These are phyloP conservation scores for Nanorana parkeri DNA, from an alignment of 2,113 vertebrate species.

Conservation along the genomic window DNA sequence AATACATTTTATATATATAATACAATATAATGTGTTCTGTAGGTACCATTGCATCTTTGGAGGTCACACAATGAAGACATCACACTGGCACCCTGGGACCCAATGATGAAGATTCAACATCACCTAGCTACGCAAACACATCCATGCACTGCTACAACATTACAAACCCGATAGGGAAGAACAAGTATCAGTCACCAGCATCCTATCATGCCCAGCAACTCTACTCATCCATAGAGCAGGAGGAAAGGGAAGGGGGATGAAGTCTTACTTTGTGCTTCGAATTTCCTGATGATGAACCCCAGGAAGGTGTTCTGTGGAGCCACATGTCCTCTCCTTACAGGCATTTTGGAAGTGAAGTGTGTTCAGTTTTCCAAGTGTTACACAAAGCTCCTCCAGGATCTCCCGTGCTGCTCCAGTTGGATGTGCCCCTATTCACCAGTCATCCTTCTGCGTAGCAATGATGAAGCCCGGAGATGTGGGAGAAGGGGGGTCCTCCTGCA, in stretches of 20 bases:
- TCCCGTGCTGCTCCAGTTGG: slow-evolving; percentile 77
- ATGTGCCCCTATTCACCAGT: slow-evolving; percentile 72
- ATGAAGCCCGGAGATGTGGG: slow-evolving; percentile 63
- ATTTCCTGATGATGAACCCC: slow-evolving; percentile 98
- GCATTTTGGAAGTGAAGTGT: slow-evolving; percentile 82
- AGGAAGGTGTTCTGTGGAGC: slow-evolving; percentile 98
- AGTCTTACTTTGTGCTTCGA: slow-evolving; percentile 99
- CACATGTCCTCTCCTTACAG: slow-evolving; percentile 98
- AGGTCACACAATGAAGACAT: no score
- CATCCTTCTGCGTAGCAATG: slow-evolving; percentile 74
- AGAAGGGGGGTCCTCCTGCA: slow-evolving; percentile 3
- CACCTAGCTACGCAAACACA: no score
- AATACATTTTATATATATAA: no score
- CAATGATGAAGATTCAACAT: no score
- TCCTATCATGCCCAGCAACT: no score
- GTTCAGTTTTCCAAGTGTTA: slow-evolving; percentile 68
- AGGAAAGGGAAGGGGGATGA: not conserved
- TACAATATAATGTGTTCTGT: no score
- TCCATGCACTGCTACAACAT: no score
- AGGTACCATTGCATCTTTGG: no score
- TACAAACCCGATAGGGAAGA: no score
- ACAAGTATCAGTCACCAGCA: no score
- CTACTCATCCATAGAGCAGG: no score
- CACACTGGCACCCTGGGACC: no score
- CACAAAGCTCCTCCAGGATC: slow-evolving; percentile 73